Base-by-base conservation (phyloP, 2,113 vertebrate genomes). In the Trinectes maculatus region DNA sequence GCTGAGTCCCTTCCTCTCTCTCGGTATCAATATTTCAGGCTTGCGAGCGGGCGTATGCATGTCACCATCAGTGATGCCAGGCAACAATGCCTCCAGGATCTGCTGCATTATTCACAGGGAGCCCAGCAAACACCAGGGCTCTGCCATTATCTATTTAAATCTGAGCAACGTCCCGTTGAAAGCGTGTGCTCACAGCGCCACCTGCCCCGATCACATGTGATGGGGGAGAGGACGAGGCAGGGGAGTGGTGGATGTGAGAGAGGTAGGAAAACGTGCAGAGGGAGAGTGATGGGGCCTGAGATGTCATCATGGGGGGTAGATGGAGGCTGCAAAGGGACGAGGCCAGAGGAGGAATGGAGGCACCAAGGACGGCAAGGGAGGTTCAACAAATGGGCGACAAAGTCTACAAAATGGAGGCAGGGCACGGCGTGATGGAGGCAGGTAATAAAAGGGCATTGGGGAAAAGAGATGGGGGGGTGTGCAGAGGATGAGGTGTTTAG, bases 131-230 rank as follows among this genome's bases (percentile, higher is more conserved):
- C 83, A 39, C 79, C 55, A 42, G 64, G 77, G 65, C 83, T 64
- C 69, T 80, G 87, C 85, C 85, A 88, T 90, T 86, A 88, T 89
- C 87, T 90, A 89, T 90, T 89, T 89, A 89, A 88, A 88, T 89
- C 84, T 64, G 67, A 87, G 85, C 40, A 18, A 72, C 64, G 80
- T 74, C 82, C 86, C 74, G 58, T 65, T 72, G 79, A 83, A 86
- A 89, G 76, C 49, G 3, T 63, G 66, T 55, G 59, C 73, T 74
- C 24, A n/a, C 74, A 40, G 43, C 26, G 8, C 85, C 80, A 77
- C 74, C 77, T 81, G 74, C 71, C 73, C 75, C 8, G 58, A 61
- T 84, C 81, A 55, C 70, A 56, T 64, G 62, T 71, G 72, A 76
- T 12, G 24, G 33, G 43, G 13, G 62, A 68, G 21, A 22, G 43